Evolutionary conservation across 2,888 invertebrate species (phyloP).

Genomic region (Epirrhoe alternata): DNA sequence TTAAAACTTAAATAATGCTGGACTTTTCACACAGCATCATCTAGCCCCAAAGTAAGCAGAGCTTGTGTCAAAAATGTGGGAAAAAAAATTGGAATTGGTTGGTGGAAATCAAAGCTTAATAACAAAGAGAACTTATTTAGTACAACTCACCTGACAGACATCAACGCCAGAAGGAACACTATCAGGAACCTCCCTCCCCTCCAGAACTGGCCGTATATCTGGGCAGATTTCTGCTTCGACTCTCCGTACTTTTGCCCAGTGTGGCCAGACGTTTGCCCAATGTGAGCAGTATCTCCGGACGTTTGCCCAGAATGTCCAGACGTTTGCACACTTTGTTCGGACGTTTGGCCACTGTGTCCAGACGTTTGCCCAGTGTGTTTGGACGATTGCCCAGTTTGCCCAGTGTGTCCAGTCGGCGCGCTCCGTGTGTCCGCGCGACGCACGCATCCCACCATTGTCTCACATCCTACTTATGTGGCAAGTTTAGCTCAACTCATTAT

Average conservation of each 20-base stretch:
- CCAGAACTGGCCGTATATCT: conserved; percentile 11
- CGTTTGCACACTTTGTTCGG: too few species aligned
- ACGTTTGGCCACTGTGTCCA: not conserved
- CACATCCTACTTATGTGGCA: conserved; percentile 65
- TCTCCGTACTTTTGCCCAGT: not conserved
- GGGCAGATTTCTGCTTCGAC: conserved; percentile 3
- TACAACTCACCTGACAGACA: conserved; percentile 61
- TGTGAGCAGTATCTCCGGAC: not conserved
- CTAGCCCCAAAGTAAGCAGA: too few species aligned
- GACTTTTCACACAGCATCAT: too few species aligned
- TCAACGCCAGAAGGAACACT: conserved; percentile 55
- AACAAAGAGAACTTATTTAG: too few species aligned
- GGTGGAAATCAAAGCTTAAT: too few species aligned
- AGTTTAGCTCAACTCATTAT: conserved; percentile 20
- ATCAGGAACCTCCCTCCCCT: conserved; percentile 39
- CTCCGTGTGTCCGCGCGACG: conserved; percentile 63
- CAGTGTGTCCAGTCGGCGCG: conserved; percentile 16
- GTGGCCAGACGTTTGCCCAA: not conserved
- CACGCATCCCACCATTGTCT: conserved; percentile 76
- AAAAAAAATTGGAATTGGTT: too few species aligned
- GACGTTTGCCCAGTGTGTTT: not conserved
- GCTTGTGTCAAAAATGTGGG: too few species aligned
- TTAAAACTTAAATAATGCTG: too few species aligned
- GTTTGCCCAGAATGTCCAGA: not conserved
- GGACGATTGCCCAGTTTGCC: not conserved